Percentiles rank a stretch among this genome's conserved stretches.
These are phyloP conservation scores for Pegoplata infirma DNA, from an alignment of 2,888 invertebrate genomes.

Conservation along the genomic window DNA sequence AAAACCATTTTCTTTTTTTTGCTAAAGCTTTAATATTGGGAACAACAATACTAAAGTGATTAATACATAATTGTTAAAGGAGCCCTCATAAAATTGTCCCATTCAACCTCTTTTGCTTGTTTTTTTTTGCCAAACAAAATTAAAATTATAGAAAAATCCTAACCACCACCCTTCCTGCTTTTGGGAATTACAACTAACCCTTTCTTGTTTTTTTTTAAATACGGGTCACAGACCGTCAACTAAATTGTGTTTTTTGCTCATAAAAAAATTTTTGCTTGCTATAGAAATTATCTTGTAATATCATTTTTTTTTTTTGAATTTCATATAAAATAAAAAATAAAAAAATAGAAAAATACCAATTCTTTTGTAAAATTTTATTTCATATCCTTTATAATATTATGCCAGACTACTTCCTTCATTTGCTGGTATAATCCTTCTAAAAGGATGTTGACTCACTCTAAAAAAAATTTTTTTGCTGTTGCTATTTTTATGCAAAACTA, in stretches of 20 bases:
- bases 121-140: neutral
- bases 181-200: slow-evolving; percentile 36
- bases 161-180: slow-evolving; percentile 54
- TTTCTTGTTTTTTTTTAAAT: slow-evolving; percentile 44
- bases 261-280: slow-evolving; percentile 52
- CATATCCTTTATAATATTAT: slow-evolving; percentile 30
- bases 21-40: slow-evolving; percentile 10
- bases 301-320: slow-evolving; percentile 15
- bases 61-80: slow-evolving; percentile 66
- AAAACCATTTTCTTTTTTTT: neutral
- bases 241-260: slow-evolving; percentile 47
- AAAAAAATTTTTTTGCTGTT: too few relatives aligned
- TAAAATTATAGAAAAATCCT: slow-evolving; percentile 1
- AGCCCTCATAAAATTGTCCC: slow-evolving; percentile 62
- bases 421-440: slow-evolving; percentile 42
- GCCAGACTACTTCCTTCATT: slow-evolving; percentile 57
- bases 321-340: neutral
- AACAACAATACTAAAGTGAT: slow-evolving; percentile 66
- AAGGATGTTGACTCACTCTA: slow-evolving; percentile 53
- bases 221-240: slow-evolving; percentile 65
- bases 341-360: slow-evolving; percentile 34
- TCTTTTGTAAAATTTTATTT: slow-evolving; percentile 40
- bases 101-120: neutral
- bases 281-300: slow-evolving; percentile 45
- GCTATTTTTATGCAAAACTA: slow-evolving; percentile 54